phyloP scores from a whole-genome alignment of 2,797 vertebrate species.

The Macroramphosus scolopax region DNA sequence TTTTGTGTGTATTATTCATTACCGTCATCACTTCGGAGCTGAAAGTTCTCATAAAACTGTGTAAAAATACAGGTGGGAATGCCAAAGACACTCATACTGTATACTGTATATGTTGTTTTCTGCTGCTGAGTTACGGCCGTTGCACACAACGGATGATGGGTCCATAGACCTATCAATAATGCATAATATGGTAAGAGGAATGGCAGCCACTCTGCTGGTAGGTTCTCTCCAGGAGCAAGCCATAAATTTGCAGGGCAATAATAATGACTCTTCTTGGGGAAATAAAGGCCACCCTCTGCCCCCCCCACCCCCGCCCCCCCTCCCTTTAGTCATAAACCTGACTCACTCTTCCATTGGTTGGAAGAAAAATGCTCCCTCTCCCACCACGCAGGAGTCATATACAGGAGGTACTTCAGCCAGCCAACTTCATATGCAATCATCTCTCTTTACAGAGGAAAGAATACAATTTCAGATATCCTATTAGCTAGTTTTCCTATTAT shows the following conservation, averaged over 20 bases:
- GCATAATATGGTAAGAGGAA: slow-evolving; percentile 77
- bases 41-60: slow-evolving; percentile 35
- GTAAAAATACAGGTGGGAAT: slow-evolving; percentile 41
- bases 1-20: background rate
- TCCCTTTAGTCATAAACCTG: slow-evolving; percentile 80
- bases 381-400: slow-evolving; percentile 72
- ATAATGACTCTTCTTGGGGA: slow-evolving; percentile 80
- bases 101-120: slow-evolving; percentile 60
- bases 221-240: slow-evolving; percentile 74
- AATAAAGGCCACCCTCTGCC: slow-evolving; percentile 79
- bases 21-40: slow-evolving; percentile 29
- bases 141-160: slow-evolving; percentile 72
- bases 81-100: slow-evolving; percentile 34
- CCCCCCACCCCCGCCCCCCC: too few species aligned
- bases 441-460: slow-evolving; percentile 72
- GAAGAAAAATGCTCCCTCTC: slow-evolving; percentile 75
- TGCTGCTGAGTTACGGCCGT: slow-evolving; percentile 63
- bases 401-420: slow-evolving; percentile 71
- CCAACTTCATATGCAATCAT: slow-evolving; percentile 77
- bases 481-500: slow-evolving; percentile 67
- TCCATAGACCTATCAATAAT: slow-evolving; percentile 78
- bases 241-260: slow-evolving; percentile 80
- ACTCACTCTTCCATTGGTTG: slow-evolving; percentile 76
- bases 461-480: slow-evolving; percentile 73
- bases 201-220: slow-evolving; percentile 76